Percentiles rank a stretch among this genome's conserved stretches.
These are phyloP conservation scores for Yasuhikotakia modesta DNA, from an alignment of 2,797 vertebrate species.

Conservation along the genomic window DNA sequence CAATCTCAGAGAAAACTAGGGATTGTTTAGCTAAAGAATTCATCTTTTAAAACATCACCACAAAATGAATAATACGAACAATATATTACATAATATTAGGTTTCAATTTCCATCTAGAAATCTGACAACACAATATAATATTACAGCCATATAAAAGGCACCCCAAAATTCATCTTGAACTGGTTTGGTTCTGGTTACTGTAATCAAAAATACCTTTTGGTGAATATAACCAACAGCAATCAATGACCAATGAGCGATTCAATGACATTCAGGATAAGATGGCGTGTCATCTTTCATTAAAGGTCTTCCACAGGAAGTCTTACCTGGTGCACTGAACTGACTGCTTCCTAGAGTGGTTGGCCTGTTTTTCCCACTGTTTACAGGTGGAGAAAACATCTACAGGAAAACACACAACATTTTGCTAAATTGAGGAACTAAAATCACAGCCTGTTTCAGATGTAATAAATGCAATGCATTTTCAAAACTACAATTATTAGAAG, in stretches of 20 bases:
- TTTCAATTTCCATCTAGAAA: neutral
- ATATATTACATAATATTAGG: too few relatives aligned
- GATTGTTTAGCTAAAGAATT: too few relatives aligned
- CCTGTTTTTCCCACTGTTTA: conserved; percentile 94
- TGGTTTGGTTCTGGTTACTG: conserved; percentile 14
- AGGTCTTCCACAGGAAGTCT: conserved; percentile 65
- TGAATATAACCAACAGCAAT: conserved; percentile 44
- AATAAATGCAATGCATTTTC: neutral
- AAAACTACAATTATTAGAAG: neutral
- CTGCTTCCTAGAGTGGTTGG: conserved; percentile 97
- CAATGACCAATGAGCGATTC: neutral
- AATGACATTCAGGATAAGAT: conserved; percentile 16
- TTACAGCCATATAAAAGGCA: too few relatives aligned
- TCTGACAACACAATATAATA: neutral
- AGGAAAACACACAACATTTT: conserved; percentile 63
- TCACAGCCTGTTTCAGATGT: neutral
- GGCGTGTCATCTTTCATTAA: conserved; percentile 40
- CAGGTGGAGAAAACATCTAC: conserved; percentile 99
- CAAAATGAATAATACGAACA: too few relatives aligned
- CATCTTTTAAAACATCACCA: too few relatives aligned
- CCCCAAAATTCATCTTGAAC: too few relatives aligned
- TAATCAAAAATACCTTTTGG: conserved; percentile 53
- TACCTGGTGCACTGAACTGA: conserved; percentile 97
- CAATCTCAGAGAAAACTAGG: too few relatives aligned
- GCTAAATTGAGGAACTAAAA: conserved; percentile 36